phyloP scores from a whole-genome alignment of 2,113 vertebrate genomes.

The Esox niger region DNA sequence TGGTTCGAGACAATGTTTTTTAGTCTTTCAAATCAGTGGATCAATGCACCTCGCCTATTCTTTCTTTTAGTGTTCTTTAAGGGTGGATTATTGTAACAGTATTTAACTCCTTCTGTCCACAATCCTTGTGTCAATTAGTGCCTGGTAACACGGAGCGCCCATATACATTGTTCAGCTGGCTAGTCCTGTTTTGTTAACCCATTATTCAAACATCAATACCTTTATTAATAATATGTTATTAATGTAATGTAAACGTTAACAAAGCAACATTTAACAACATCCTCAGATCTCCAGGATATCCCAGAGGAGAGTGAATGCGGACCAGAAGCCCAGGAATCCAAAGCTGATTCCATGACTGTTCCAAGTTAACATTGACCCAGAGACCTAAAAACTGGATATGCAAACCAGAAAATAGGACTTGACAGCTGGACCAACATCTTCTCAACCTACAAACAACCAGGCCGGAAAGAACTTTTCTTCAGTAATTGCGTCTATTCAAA shows the following conservation, averaged over 20 bases:
- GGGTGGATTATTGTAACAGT: constrained; percentile 33
- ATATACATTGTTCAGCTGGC: background rate
- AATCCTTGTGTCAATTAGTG: background rate
- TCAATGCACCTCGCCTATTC: constrained; percentile 10
- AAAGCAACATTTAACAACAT: background rate
- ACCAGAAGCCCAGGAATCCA: constrained; percentile 65
- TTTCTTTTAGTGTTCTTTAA: constrained; percentile 29
- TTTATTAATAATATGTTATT: background rate
- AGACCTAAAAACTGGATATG: background rate
- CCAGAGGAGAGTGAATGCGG: constrained; percentile 85
- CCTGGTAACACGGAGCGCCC: constrained; percentile 8
- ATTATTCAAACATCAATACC: background rate
- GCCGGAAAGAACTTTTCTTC: background rate
- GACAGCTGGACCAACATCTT: constrained; percentile 9
- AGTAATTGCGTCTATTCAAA: constrained; percentile 12
- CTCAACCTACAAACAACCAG: constrained; percentile 10
- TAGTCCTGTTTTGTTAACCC: background rate
- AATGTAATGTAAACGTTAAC: no score
- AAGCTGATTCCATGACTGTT: constrained; percentile 17
- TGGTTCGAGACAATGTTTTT: no score
- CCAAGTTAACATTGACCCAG: background rate
- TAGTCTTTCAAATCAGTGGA: background rate
- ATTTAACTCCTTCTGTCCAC: constrained; percentile 25
- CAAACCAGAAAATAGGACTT: constrained; percentile 12
- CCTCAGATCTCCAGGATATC: constrained; percentile 89